Evolutionary conservation across 2,888 invertebrate genomes (phyloP), one percentile per base, ranked within the genome.

Genomic region (Synergus umbraculus): DNA sequence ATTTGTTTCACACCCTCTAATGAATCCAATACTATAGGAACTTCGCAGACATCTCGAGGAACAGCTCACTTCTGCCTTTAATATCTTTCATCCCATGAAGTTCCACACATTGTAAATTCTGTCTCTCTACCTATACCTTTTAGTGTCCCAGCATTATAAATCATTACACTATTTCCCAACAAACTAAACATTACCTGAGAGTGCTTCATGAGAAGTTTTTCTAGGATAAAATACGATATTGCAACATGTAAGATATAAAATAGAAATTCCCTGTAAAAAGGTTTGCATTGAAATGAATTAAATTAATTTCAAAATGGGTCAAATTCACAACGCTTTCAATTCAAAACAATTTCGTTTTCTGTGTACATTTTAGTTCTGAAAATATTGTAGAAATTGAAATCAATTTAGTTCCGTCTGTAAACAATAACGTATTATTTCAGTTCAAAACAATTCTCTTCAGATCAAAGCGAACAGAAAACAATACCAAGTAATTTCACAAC

Each of bases 21-120:
- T 60, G 60, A 22, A 60, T 60, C 60, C 60, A 60, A 60, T 60
- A 60, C 22, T 22, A 4, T 41, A 37, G 49, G 4, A 73, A 73
- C 73, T 73, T 73, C 73, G 73, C n/a, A 73, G 73, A 37, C 73
- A 73, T 73, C 73, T 73, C 54, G 37, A 54, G 54, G 54, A 54
- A 73, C 49, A 73, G 54, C 73, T 73, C 54, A 73, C 73, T 54
- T 54, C 73, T n/a, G 37, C 29, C 73, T n/a, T 73, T 13, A 22
- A 73, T 18, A 54, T n/a, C 46, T 44, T 49, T 8, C 37, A 65
- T 65, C 43, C 66, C 8, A 73, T 54, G 0, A 54, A 69, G 49
- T 37, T 73, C 49, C 15, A n/a, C 4, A 49, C 13, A 49, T 37
- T 73, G 37, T 54, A 73, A 73, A 49, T 41, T 41, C 37, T 37